Base-by-base conservation (phyloP, 2,797 vertebrate genomes). In the Sebastes taczanowskii region DNA sequence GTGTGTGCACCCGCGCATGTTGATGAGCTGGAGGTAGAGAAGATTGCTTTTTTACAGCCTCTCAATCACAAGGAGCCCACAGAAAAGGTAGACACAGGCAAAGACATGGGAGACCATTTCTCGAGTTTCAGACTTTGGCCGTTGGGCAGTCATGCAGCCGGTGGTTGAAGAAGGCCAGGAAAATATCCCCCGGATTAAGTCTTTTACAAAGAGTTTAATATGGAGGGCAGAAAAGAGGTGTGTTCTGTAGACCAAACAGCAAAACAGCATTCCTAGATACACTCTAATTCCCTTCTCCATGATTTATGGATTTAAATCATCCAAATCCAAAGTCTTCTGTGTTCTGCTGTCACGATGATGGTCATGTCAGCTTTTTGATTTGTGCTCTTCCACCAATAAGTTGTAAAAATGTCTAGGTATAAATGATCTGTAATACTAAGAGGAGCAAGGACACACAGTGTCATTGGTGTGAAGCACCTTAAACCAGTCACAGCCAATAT, bases 1-100 rank as follows among this genome's bases (percentile, higher is more conserved):
- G 18, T 76, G 60, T 77, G 74, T 81, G 49, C 61, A 63, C 38
- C 55, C 32, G 29, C 53, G 63, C 77, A 83, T 89, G 85, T 79
- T 89, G 80, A 92, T 86, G 77, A 89, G 73, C 67, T 86, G 10
- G 60, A 80, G 74, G 82, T 86, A 71, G 83, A 82, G 74, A 89
- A 87, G 72, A 92, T 94, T 93, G 84, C 84, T 93, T 94, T 94
- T 93, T 93, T 92, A 91, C 78, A 89, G 86, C 78, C 89, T 91
- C 84, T 94, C 89, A 89, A 83, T 94, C 91, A 92, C 85, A 90
- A 84, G 86, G 74, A 86, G 78, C 83, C 79, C 81, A 77, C 79
- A 74, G 59, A 78, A 86, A 52, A 84, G 67, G 68, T 82, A 82
- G 77, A 81, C 86, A 58, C 38, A 81, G 71, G 35, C 59, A 69